phyloP scores from a whole-genome alignment of 2,113 vertebrate species.

The Psephotus haematonotus region DNA sequence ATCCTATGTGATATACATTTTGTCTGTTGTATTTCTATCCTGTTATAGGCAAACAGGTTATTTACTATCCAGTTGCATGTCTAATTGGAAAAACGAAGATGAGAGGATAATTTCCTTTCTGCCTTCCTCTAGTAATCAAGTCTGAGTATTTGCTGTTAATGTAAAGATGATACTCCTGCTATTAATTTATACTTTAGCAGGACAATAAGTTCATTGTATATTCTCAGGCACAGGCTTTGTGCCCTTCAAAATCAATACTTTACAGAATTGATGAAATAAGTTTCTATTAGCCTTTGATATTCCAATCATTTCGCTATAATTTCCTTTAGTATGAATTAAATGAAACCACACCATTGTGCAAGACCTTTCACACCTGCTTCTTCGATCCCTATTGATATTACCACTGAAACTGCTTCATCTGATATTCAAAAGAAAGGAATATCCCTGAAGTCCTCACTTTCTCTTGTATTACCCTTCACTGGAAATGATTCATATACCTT shows the following conservation, averaged over 20 bases:
- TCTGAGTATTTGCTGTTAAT: background rate
- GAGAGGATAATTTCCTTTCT: background rate
- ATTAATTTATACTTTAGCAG: slow-evolving; percentile 5
- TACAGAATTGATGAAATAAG: background rate
- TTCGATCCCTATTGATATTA: background rate
- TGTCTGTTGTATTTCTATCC: background rate
- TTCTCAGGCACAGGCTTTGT: background rate
- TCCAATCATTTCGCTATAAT: background rate
- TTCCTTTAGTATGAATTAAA: background rate
- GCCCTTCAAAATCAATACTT: slow-evolving; percentile 11
- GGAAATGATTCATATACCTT: background rate
- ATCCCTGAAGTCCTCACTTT: background rate
- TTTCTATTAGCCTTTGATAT: background rate
- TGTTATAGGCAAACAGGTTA: background rate
- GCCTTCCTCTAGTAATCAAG: background rate
- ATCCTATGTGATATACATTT: background rate
- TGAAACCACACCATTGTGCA: background rate
- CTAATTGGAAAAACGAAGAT: background rate
- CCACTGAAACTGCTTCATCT: background rate
- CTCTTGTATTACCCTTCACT: background rate
- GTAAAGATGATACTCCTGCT: background rate
- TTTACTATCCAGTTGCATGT: fast-evolving
- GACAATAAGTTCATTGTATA: background rate
- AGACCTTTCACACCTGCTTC: background rate
- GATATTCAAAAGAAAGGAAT: background rate